Evolutionary conservation across 2,797 vertebrate species (phyloP).

Genomic region (Ibycter americanus): DNA sequence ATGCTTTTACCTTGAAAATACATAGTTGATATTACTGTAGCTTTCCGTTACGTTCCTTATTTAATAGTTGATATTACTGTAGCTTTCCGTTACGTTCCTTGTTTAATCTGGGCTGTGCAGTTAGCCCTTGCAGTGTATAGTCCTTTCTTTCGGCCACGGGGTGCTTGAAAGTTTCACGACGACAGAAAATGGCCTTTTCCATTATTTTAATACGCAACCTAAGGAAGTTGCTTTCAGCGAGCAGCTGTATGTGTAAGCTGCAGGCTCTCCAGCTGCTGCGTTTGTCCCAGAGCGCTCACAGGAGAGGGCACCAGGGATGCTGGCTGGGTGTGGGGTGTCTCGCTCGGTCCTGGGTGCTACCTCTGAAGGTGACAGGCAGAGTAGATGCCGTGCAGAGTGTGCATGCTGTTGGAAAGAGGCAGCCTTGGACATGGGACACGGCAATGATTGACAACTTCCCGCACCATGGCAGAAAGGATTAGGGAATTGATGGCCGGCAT

Average conservation of each 20-base stretch:
- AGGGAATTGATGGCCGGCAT: not conserved
- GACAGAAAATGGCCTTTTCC: not conserved
- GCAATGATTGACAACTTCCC: slow-evolving; percentile 75
- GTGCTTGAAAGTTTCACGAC: not conserved
- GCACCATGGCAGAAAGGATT: not conserved
- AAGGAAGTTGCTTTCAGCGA: not conserved
- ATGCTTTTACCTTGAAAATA: not conserved
- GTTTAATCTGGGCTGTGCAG: not conserved
- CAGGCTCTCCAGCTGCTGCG: not conserved
- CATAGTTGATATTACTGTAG: not conserved
- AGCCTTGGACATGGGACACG: slow-evolving; percentile 31
- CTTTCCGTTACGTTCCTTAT: not conserved
- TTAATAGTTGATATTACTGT: not conserved
- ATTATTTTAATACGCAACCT: not conserved
- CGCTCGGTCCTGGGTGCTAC: rapidly evolving
- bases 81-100: not conserved
- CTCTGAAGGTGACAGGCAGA: slow-evolving; percentile 15
- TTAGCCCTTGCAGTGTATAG: not conserved
- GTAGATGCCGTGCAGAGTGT: not conserved
- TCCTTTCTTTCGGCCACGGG: rapidly evolving
- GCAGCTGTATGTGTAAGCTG: not conserved
- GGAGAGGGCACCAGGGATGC: not conserved
- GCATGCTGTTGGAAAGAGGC: slow-evolving; percentile 17
- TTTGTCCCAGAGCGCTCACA: rapidly evolving
- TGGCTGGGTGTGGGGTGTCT: not conserved